Evolutionary conservation across 2,797 vertebrate species (phyloP).

Genomic region (Petrocephalus schoutedeni): DNA sequence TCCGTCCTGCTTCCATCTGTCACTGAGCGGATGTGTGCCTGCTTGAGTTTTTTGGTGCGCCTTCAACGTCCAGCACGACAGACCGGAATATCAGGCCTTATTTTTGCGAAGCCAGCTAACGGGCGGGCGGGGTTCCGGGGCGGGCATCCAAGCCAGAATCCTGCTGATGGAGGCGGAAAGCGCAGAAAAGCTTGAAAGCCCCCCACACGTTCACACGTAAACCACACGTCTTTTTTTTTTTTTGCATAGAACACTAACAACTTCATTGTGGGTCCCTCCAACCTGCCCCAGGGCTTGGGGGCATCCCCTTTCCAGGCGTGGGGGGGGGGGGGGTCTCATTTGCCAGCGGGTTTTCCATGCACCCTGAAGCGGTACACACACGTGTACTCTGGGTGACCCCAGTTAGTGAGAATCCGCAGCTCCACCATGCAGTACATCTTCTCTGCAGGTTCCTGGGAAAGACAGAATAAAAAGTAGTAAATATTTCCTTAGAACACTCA

Average conservation of each 20-base stretch:
- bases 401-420: constrained; percentile 79
- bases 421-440: constrained; percentile 64
- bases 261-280: not conserved
- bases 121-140: not conserved
- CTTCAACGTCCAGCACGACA: not conserved
- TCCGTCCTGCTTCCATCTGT: not conserved
- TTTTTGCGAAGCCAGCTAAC: not conserved
- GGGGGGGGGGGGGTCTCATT: not conserved
- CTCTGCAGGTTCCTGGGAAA: constrained; percentile 53
- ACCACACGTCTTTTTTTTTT: not conserved
- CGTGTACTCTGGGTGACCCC: constrained; percentile 86
- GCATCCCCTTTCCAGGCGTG: no score
- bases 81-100: not conserved
- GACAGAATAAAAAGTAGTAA: not conserved
- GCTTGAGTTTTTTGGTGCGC: not conserved
- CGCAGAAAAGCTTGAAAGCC: not conserved
- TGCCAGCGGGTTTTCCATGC: constrained; percentile 60
- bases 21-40: not conserved
- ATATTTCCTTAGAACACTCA: no score
- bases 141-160: not conserved
- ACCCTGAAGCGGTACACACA: constrained; percentile 90
- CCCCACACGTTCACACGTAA: not conserved
- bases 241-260: not conserved
- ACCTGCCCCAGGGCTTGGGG: not conserved
- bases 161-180: not conserved